A percentile compares a stretch with the other conserved stretches of the same genome.
Evolutionary conservation across 2,113 vertebrate species (phyloP).

Genomic region (Grammomys surdaster): DNA sequence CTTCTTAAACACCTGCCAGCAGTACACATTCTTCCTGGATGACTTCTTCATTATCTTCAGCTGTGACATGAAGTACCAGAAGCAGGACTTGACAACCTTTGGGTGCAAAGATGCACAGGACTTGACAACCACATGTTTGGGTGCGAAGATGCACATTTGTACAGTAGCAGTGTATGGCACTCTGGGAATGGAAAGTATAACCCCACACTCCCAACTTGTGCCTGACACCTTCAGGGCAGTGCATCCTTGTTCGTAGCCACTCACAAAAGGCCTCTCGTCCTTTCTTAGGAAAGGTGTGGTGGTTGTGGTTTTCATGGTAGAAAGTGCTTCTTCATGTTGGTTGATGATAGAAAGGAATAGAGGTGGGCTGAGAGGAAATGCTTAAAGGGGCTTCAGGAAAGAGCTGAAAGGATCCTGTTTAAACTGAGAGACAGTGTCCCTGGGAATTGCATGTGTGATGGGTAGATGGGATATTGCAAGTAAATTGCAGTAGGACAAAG

Average conservation of each 20-base stretch:
- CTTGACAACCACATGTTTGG: neutral
- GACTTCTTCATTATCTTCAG: neutral
- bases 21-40: neutral
- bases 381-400: neutral
- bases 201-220: too few species aligned
- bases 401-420: neutral
- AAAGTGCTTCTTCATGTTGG: neutral
- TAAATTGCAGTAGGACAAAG: neutral
- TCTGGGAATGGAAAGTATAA: neutral
- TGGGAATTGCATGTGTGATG: neutral
- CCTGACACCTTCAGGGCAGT: too few species aligned
- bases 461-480: neutral
- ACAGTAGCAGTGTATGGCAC: neutral
- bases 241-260: too few species aligned
- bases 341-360: neutral
- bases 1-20: neutral
- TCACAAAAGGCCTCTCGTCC: too few species aligned
- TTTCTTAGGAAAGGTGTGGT: neutral
- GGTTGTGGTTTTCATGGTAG: neutral
- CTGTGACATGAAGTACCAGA: neutral
- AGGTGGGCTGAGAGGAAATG: neutral
- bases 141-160: neutral
- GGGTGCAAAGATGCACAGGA: too few species aligned
- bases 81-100: neutral
- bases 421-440: neutral